phyloP scores from a whole-genome alignment of 2,113 vertebrate species.

The Elachura formosa region DNA sequence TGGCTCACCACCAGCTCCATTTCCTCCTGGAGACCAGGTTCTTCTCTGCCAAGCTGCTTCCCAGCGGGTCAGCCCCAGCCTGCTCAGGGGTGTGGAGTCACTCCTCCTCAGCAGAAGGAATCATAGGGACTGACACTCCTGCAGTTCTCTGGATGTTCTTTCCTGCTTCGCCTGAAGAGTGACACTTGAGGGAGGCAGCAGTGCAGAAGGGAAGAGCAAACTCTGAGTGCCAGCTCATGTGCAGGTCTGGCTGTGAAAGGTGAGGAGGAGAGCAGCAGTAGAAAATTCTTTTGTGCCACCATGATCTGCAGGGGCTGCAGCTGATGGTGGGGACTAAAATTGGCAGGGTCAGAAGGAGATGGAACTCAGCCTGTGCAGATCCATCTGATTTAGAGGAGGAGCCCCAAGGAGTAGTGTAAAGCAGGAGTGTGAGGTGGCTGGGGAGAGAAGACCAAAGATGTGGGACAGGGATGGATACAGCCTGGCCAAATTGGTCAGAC shows the following conservation, averaged over 20 bases:
- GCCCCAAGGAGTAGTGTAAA: too few relatives aligned
- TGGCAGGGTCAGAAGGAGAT: neutral
- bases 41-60: neutral
- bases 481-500: neutral
- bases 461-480: neutral
- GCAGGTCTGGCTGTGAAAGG: neutral
- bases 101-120: neutral
- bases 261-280: neutral
- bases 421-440: neutral
- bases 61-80: neutral
- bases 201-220: neutral
- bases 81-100: neutral
- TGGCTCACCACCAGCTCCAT: neutral
- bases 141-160: neutral
- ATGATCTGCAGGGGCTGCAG: neutral
- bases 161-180: neutral
- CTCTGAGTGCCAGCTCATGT: accelerated
- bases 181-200: neutral
- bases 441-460: neutral
- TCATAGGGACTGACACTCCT: accelerated
- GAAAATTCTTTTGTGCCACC: neutral
- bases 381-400: neutral
- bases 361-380: neutral
- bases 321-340: neutral
- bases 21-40: neutral